phyloP scores from a whole-genome alignment of 92 coral and sea anemone species.

The Bergia sp. region DNA sequence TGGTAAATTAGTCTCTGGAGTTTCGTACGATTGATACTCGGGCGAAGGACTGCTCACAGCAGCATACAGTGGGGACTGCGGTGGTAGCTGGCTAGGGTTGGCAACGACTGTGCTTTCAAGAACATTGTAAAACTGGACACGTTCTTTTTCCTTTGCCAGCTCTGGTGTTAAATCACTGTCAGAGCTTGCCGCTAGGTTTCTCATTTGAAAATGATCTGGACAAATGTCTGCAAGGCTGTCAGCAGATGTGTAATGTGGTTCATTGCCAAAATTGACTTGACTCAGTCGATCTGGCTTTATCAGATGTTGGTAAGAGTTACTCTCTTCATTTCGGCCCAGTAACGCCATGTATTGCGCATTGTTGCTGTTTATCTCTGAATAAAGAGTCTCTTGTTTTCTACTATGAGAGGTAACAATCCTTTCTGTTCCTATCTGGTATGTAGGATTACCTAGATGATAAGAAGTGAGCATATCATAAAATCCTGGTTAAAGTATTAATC shows the following conservation, averaged over 20 bases:
- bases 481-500: too few species aligned
- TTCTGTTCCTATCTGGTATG: background rate
- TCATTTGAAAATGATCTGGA: background rate
- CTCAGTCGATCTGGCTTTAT: background rate
- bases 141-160: background rate
- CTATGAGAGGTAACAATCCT: background rate
- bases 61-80: background rate
- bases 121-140: background rate
- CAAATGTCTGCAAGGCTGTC: background rate
- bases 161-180: background rate
- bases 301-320: conserved; percentile 11
- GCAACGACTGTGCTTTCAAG: background rate
- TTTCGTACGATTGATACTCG: conserved; percentile 12
- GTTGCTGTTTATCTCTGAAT: background rate
- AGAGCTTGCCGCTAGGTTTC: background rate
- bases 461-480: too few species aligned
- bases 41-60: background rate
- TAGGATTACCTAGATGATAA: conserved; percentile 3
- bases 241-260: background rate
- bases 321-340: background rate
- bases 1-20: background rate
- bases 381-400: background rate
- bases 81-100: background rate
- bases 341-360: conserved; percentile 2
- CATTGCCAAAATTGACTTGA: background rate